Conservation (phyloP, 1,140 invertebrate genomes). For the Polypedilum pembai region DNA sequence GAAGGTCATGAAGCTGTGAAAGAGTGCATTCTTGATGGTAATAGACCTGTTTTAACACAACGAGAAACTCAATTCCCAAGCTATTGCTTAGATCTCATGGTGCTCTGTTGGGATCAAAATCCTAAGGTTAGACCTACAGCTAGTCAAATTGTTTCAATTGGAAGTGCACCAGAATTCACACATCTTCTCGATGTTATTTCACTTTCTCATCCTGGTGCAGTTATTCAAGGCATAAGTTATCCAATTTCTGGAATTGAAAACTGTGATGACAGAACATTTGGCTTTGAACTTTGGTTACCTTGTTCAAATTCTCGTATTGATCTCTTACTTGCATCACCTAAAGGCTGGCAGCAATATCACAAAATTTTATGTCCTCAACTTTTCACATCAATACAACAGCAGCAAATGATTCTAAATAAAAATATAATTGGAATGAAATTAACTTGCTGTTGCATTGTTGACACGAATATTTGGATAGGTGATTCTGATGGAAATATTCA, state of each 20-base stretch:
- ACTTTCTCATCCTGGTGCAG: constrained; percentile 52
- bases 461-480: constrained; percentile 74
- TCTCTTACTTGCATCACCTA: constrained; percentile 51
- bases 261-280: constrained; percentile 39
- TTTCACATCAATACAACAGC: constrained; percentile 9
- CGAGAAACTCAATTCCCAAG: constrained; percentile 79
- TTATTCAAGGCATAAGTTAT: constrained; percentile 38
- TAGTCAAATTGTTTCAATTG: constrained; percentile 86
- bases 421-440: not conserved
- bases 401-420: constrained; percentile 34
- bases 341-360: constrained; percentile 53
- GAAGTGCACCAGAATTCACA: constrained; percentile 85
- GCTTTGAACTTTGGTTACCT: constrained; percentile 61
- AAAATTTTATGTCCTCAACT: constrained; percentile 41
- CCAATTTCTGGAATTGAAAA: constrained; percentile 30
- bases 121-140: constrained; percentile 79
- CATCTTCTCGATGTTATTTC: constrained; percentile 76
- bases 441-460: constrained; percentile 53
- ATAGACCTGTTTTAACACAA: constrained; percentile 76
- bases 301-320: constrained; percentile 63
- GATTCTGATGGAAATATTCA: constrained; percentile 73
- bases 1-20: constrained; percentile 91
- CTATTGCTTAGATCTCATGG: constrained; percentile 91
- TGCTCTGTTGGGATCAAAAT: constrained; percentile 87
- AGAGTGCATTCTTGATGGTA: constrained; percentile 91